Conservation (phyloP, 2,888 invertebrate species). For the Lasius fuliginosus region DNA sequence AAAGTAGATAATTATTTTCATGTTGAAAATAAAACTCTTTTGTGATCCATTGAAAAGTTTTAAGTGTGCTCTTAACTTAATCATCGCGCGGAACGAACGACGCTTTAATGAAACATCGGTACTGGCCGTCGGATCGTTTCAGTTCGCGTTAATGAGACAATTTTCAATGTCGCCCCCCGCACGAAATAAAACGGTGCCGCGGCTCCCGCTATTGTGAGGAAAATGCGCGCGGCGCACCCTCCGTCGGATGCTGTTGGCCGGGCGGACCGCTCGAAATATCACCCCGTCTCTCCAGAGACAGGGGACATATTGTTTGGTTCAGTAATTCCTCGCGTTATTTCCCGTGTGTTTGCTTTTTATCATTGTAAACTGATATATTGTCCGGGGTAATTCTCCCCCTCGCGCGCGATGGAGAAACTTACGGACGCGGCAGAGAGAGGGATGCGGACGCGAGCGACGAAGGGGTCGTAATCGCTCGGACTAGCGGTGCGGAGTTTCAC, state of each 20-base stretch:
- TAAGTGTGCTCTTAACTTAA: neutral
- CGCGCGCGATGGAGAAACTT: constrained; percentile 66
- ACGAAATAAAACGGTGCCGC: constrained; percentile 64
- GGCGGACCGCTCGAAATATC: constrained; percentile 75
- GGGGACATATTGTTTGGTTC: constrained; percentile 84
- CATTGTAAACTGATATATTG: constrained; percentile 85
- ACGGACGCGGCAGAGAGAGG: constrained; percentile 51
- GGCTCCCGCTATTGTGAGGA: constrained; percentile 62
- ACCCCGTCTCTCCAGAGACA: constrained; percentile 79
- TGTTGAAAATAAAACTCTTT: no score
- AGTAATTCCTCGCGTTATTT: constrained; percentile 84
- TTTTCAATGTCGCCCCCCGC: constrained; percentile 49
- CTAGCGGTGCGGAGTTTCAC: constrained; percentile 67
- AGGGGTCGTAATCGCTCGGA: constrained; percentile 56
- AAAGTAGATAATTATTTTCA: neutral
- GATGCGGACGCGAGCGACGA: constrained; percentile 50
- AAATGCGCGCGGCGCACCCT: constrained; percentile 69
- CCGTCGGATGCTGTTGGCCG: constrained; percentile 68
- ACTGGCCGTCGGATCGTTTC: constrained; percentile 29
- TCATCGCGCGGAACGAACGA: neutral
- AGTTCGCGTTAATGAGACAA: constrained; percentile 65
- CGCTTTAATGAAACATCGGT: constrained; percentile 8
- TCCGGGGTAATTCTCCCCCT: constrained; percentile 78
- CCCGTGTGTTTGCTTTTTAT: constrained; percentile 84
- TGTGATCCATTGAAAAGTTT: neutral